A percentile compares a stretch with the other conserved stretches of the same genome.
Conservation (phyloP, 1,140 invertebrate species). For the Drosophila pachea region DNA sequence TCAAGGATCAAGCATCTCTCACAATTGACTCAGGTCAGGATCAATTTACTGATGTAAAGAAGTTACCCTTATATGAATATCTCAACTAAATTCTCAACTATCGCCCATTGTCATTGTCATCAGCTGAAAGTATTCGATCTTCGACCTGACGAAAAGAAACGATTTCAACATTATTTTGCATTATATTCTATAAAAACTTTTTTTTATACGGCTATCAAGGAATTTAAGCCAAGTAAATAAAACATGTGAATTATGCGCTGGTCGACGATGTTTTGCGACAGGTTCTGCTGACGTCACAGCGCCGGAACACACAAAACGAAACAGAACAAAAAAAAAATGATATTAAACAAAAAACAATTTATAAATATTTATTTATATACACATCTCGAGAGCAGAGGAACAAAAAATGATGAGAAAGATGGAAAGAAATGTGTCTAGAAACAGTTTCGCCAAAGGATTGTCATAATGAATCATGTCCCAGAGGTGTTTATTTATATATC, state of each 20-base stretch:
- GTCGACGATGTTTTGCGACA: conserved; percentile 38
- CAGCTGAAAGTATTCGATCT: neutral
- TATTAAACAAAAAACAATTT: neutral
- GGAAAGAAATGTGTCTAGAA: neutral
- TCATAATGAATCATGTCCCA: conserved; percentile 48
- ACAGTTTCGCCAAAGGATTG: conserved; percentile 7
- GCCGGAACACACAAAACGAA: conserved; percentile 8
- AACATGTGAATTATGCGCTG: conserved; percentile 73
- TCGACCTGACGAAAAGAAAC: neutral
- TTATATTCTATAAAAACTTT: conserved; percentile 3
- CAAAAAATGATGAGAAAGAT: neutral
- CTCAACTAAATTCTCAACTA: neutral
- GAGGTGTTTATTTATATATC: conserved; percentile 21
- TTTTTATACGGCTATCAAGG: conserved; percentile 41
- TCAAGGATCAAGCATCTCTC: no score
- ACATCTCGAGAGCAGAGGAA: neutral
- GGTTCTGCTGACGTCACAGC: conserved; percentile 41
- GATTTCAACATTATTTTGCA: neutral
- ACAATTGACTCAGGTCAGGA: no score
- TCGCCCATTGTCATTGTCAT: no score
- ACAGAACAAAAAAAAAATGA: neutral
- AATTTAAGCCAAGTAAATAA: conserved; percentile 68
- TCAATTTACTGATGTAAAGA: neutral
- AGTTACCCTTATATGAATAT: neutral
- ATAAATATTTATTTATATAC: neutral